Evolutionary conservation across 2,888 invertebrate genomes (phyloP).

Genomic region (Amiota communis): DNA sequence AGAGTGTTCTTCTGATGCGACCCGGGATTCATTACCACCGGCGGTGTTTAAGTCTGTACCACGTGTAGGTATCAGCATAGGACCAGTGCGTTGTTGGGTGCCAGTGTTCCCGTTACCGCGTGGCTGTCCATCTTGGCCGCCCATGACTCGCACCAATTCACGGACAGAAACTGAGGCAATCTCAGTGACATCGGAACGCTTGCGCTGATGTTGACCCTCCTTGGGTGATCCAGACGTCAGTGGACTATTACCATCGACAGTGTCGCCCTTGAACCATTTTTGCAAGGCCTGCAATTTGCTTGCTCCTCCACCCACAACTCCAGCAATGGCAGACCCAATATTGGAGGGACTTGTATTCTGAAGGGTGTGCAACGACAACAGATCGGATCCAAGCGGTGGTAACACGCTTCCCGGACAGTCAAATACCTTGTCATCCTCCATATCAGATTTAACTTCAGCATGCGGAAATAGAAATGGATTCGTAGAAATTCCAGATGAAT

Average conservation of each 20-base stretch:
- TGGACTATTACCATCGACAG: constrained; percentile 55
- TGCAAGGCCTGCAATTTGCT: constrained; percentile 73
- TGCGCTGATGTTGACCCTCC: constrained; percentile 44
- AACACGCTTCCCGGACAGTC: constrained; percentile 43
- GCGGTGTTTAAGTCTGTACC: constrained; percentile 38
- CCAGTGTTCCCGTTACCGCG: constrained; percentile 85
- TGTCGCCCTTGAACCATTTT: constrained; percentile 73
- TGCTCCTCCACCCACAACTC: constrained; percentile 73
- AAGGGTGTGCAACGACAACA: constrained; percentile 46
- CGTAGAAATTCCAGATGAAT: constrained; percentile 53
- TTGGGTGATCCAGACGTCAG: not conserved
- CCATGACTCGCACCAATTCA: constrained; percentile 82
- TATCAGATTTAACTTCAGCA: constrained; percentile 37
- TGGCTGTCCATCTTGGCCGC: constrained; percentile 74
- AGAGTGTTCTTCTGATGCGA: constrained; percentile 76
- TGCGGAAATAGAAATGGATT: constrained; percentile 67
- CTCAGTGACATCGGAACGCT: constrained; percentile 72
- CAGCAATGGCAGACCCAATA: constrained; percentile 72
- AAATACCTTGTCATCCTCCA: constrained; percentile 44
- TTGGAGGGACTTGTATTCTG: constrained; percentile 55
- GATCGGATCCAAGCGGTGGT: constrained; percentile 42
- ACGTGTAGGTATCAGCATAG: constrained; percentile 76
- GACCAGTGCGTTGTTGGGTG: constrained; percentile 77
- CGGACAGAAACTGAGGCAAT: constrained; percentile 77
- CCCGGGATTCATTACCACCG: constrained; percentile 61